Conservation (phyloP, 2,888 invertebrate genomes). For the Acheta domesticus region DNA sequence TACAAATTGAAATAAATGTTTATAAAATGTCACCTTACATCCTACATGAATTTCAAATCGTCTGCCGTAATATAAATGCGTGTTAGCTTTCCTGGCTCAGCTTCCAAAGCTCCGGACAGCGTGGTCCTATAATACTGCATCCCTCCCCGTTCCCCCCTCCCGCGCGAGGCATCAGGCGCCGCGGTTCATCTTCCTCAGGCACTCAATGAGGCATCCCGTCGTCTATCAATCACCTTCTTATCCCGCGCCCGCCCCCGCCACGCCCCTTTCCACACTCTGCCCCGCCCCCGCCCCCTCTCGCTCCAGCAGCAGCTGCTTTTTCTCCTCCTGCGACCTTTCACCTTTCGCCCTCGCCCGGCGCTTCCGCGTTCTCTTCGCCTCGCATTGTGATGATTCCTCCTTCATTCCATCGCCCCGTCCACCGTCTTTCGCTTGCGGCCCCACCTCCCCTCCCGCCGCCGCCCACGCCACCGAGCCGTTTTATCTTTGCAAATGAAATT, state of each 20-base stretch:
- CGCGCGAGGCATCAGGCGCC: no score
- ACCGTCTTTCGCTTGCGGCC: not conserved
- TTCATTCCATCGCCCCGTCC: not conserved
- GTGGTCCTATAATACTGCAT: no score
- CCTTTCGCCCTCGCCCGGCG: not conserved
- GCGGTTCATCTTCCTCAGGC: not conserved
- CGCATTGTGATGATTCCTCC: not conserved
- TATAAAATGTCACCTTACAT: no score
- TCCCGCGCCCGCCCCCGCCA: not conserved
- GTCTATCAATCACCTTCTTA: slow-evolving; percentile 8
- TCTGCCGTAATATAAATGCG: no score
- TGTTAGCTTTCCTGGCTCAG: no score
- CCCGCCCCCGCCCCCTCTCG: not conserved
- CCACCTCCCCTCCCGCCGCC: not conserved
- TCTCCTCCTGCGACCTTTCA: not conserved
- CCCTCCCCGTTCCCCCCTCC: no score
- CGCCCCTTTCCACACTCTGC: not conserved
- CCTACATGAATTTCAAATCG: no score
- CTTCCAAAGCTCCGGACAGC: no score
- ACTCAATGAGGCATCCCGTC: not conserved
- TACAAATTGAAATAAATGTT: no score
- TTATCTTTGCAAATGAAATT: slow-evolving; percentile 18
- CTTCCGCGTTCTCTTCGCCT: not conserved
- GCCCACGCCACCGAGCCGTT: not conserved
- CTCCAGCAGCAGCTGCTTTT: not conserved